Evolutionary conservation across 1,140 invertebrate genomes (phyloP), one percentile per base, ranked within the genome.

Genomic region (Caenorhabditis tropicalis): DNA sequence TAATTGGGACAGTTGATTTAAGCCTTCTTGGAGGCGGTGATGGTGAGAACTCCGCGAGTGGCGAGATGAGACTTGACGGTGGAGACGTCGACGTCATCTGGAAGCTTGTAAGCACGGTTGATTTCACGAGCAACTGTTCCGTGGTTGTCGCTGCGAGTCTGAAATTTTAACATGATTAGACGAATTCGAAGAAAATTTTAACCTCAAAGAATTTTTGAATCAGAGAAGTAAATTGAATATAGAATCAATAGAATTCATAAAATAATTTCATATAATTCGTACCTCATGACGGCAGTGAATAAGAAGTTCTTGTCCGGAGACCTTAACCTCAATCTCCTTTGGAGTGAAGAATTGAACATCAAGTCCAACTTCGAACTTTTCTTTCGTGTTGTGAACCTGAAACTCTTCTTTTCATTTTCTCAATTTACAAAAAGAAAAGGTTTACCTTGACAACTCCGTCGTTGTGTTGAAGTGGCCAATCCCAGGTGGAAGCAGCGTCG

Each of bases 251-350:
- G 19, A 29, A 79, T 19, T 19, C 24, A 36, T 27, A 31, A 4
- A 21, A 79, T 0, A 2, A 36, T 4, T 21, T 21, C 70, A 31
- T 7, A n/a, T 83, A 15, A 21, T 19, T 6, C 5, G 15, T 43
- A 81, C 83, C 56, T 90, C 89, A 82, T 90, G 89, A 49, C 85
- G 86, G 86, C 89, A 91, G 81, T 90, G 82, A 53, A 91, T 88
- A 24, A 91, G 82, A 29, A 90, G 65, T 21, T 89, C 85, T 16
- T 89, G 70, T 21, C 88, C 88, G 29, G 86, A 83, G 21, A 91
- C 90, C 85, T 90, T 90, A n/a, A 81, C 79, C 79, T 87, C 86
- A 56, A 87, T 86, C 29, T 87, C 86, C 21, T 87, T 87, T 83
- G 86, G 86, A 48, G 86, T 83, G 81, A 87, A 87, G 85, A 86